Evolutionary conservation across 1,140 invertebrate species (phyloP), one percentile per base, ranked within the genome.

Genomic region (Drosophila ficusphila): DNA sequence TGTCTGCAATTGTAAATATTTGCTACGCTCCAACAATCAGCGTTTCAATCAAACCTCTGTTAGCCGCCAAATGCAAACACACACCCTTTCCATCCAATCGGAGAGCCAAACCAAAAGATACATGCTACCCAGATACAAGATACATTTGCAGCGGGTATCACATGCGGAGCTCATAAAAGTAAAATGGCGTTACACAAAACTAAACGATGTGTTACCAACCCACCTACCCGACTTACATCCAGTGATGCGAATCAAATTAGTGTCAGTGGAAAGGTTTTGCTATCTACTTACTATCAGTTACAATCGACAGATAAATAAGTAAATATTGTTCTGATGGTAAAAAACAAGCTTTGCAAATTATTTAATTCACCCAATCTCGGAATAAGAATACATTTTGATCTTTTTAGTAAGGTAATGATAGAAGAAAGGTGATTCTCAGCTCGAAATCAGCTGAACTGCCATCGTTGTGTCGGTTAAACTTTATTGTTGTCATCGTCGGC

Each of bases 181-280:
- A 83, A 79, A 78, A 78, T 83, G 75, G 70, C 79, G 69, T 62
- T 78, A 75, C 79, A 71, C 29, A 56, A 67, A 76, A 86, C 72
- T 86, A 73, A 81, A 73, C 72, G 61, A 46, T 62, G 25, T 69
- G 31, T 38, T 38, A 31, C 33, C 61, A 7, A 29, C 33, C 61
- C 9, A 29, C 19, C 21, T 3, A 11, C 27, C 9, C n/a, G 34
- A 33, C 14, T 42, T 14, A n/a, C 0, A 34, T 44, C 44, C 39
- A 44, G 68, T 21, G 53, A 44, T 71, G 67, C 29, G 33, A 27
- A 23, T 51, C 21, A 31, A 67, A 67, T 51, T 8, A 65, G 16
- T 12, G 44, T 9, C 33, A 31, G 42, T n/a, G n/a, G n/a, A n/a
- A n/a, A n/a, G n/a, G n/a, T n/a, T n/a, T n/a, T n/a, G n/a, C n/a